Base-by-base conservation (phyloP, 1,140 invertebrate species). In the Penaeus japonicus region DNA sequence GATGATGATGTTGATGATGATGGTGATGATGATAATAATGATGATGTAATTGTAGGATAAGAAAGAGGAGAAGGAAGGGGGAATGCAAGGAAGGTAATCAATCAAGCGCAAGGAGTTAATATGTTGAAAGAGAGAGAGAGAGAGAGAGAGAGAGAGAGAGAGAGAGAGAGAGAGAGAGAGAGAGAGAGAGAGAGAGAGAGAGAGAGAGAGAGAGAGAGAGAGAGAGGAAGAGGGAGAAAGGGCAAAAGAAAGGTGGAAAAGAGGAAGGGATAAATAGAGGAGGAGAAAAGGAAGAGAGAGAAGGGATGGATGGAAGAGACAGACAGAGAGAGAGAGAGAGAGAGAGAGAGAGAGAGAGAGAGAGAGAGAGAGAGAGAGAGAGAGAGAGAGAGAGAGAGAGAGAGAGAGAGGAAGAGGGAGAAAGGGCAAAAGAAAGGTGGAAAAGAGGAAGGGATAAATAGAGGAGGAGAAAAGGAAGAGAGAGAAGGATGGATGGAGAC, bases 331-430 rank as follows among this genome's bases (percentile, higher is more conserved):
- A 18, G 53, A 35, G 47, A 32, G 55, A 82, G 20, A 7, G 80
- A 30, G 57, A 82, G n/a, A 82, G 80, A 82, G 57, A 82, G 80
- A 59, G 57, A 62, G 80, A 82, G 54, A 82, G 80, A 62, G 80
- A 82, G 55, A 62, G 80, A 82, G 80, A 82, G 80, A 82, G 57
- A 59, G 80, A 62, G 80, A 62, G 57, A 35, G 80, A 62, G 80
- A 59, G 57, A 62, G 80, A 82, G 80, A 62, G 27, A 32, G 53
- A 82, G 53, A 82, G 75, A 78, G 75, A 78, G 75, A 78, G 75
- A 78, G 75, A 78, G 75, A 78, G 75, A 78, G 75, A 78, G 75
- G 39, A 32, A 78, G 75, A 78, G 75, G 39, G 75, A 78, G 75
- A 78, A 32, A 65, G 62, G 39, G 35, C 35, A 32, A 78, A 32